These are phyloP conservation scores for Phyllotis vaccarum DNA, from an alignment of 2,797 vertebrate genomes.

Conservation along the genomic window DNA sequence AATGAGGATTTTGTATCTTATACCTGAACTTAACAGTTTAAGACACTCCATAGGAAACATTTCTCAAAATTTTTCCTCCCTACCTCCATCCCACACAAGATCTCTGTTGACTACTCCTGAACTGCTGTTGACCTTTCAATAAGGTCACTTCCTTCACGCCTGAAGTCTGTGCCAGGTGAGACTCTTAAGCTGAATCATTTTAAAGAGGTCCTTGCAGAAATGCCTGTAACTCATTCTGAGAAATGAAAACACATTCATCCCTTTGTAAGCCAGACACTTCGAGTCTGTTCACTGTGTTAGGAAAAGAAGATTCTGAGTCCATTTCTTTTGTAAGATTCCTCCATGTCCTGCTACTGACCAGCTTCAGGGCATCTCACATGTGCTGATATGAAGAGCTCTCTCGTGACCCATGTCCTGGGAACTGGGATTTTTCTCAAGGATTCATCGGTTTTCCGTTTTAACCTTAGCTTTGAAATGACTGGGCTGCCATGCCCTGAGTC, in stretches of 20 bases:
- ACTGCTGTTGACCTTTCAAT: neutral
- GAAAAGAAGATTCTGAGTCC: neutral
- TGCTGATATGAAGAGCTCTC: neutral
- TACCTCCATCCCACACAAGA: neutral
- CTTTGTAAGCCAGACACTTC: neutral
- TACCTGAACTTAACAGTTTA: neutral
- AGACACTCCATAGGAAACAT: neutral
- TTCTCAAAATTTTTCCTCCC: conserved; percentile 12
- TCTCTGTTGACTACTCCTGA: neutral
- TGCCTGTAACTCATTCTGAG: neutral
- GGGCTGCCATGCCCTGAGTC: neutral
- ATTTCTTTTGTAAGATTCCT: neutral
- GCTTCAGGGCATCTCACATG: neutral
- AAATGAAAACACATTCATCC: neutral
- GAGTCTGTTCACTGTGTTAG: neutral
- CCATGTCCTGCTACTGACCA: neutral
- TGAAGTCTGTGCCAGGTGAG: neutral
- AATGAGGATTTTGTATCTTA: neutral
- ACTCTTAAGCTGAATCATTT: neutral
- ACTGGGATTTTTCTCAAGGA: neutral
- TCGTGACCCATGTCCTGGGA: neutral
- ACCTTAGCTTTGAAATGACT: neutral
- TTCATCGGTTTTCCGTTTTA: neutral
- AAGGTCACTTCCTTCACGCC: neutral
- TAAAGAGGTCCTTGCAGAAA: neutral